A percentile compares a stretch with the other conserved stretches of the same genome.
Evolutionary conservation across 2,888 invertebrate genomes (phyloP).

Genomic region (Blastobasis lacticolella): DNA sequence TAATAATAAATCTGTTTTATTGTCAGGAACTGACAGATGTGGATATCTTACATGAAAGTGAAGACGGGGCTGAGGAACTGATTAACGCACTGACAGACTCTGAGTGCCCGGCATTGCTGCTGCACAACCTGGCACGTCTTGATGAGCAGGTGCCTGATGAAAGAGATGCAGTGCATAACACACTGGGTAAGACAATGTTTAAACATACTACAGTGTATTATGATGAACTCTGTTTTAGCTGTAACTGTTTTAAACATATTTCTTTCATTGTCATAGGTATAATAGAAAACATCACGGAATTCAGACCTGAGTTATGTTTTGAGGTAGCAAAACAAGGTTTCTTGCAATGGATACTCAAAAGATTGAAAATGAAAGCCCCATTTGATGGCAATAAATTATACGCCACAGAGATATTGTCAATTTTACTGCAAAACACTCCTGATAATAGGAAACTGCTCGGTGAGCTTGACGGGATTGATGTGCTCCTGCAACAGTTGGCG

Average conservation of each 20-base stretch:
- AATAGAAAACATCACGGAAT: slow-evolving; percentile 96
- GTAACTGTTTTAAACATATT: background rate
- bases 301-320: slow-evolving; percentile 85
- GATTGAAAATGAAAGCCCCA: slow-evolving; percentile 89
- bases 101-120: slow-evolving; percentile 90
- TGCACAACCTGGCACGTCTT: slow-evolving; percentile 94
- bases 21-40: slow-evolving; percentile 94
- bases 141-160: slow-evolving; percentile 96
- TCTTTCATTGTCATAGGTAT: slow-evolving; percentile 74
- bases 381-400: slow-evolving; percentile 97
- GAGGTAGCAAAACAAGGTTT: slow-evolving; percentile 94
- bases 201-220: no score
- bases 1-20: background rate
- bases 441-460: slow-evolving; percentile 88
- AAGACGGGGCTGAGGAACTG: slow-evolving; percentile 90
- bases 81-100: slow-evolving; percentile 92
- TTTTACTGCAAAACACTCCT: slow-evolving; percentile 92
- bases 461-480: slow-evolving; percentile 97
- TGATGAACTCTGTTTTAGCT: no score
- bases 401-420: slow-evolving; percentile 95
- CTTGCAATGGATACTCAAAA: slow-evolving; percentile 91
- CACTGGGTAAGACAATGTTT: slow-evolving; percentile 76
- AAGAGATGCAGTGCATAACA: slow-evolving; percentile 96
- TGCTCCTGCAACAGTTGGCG: slow-evolving; percentile 94
- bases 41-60: slow-evolving; percentile 95